phyloP scores from a whole-genome alignment of 2,888 invertebrate genomes.

The Torymus auratus region DNA sequence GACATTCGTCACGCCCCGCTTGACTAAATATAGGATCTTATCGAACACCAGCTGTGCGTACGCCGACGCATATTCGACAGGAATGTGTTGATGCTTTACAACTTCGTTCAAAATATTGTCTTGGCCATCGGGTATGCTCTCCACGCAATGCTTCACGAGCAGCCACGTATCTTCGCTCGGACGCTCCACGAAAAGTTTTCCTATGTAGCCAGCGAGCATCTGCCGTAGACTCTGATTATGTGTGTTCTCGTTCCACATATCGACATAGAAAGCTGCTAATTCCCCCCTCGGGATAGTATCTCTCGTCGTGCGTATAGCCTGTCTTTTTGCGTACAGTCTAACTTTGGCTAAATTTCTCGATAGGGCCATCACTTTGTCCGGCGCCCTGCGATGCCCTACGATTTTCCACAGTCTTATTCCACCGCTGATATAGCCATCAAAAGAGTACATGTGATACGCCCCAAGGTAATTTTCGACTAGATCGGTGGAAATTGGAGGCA shows the following conservation, averaged over 20 bases:
- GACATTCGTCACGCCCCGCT: constrained; percentile 30
- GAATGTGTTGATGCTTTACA: constrained; percentile 13
- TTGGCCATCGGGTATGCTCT: constrained; percentile 60
- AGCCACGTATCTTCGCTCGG: constrained; percentile 62
- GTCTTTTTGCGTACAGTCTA: constrained; percentile 65
- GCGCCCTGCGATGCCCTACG: constrained; percentile 38
- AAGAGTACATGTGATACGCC: constrained; percentile 44
- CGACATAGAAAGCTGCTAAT: constrained; percentile 54
- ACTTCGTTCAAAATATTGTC: constrained; percentile 37
- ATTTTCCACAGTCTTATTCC: constrained; percentile 52
- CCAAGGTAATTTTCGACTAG: constrained; percentile 42
- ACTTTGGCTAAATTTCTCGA: constrained; percentile 41
- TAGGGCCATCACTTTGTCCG: constrained; percentile 30
- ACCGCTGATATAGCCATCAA: constrained; percentile 49
- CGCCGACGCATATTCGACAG: constrained; percentile 33
- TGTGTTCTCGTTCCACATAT: constrained; percentile 64
- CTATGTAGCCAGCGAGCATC: constrained; percentile 59
- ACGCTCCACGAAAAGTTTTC: constrained; percentile 59
- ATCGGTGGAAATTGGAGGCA: constrained; percentile 37
- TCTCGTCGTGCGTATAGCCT: constrained; percentile 68
- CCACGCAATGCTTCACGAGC: constrained; percentile 58
- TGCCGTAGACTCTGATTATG: constrained; percentile 63
- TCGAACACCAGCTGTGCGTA: constrained; percentile 22
- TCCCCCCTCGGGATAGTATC: constrained; percentile 60
- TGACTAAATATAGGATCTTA: constrained; percentile 22